A percentile compares a stretch with the other conserved stretches of the same genome.
Evolutionary conservation across 2,113 vertebrate species (phyloP).

Genomic region (Embiotoca jacksoni): DNA sequence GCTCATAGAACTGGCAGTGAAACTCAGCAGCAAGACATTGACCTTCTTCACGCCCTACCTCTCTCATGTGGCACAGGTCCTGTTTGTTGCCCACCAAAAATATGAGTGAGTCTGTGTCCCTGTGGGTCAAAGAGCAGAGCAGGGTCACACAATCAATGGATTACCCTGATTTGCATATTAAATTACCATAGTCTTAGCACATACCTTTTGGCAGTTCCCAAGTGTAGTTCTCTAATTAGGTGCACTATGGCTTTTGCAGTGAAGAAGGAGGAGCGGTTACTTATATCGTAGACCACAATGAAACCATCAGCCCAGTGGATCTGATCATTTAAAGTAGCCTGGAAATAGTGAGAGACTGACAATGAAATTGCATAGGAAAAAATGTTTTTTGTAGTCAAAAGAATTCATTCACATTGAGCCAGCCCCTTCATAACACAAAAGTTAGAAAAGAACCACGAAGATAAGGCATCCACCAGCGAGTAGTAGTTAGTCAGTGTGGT

Average conservation of each 20-base stretch:
- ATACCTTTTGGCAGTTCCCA: constrained; percentile 86
- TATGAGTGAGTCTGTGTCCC: constrained; percentile 78
- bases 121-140: constrained; percentile 54
- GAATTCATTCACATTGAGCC: too few species aligned
- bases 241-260: constrained; percentile 88
- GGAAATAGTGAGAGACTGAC: constrained; percentile 30
- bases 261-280: constrained; percentile 88
- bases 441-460: too few species aligned
- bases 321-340: constrained; percentile 83
- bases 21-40: constrained; percentile 85
- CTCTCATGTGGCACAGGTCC: constrained; percentile 90
- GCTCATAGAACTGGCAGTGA: constrained; percentile 89
- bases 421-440: too few species aligned
- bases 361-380: background rate
- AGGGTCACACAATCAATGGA: background rate
- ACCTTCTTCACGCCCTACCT: constrained; percentile 89
- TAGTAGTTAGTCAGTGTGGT: too few species aligned
- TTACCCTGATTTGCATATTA: too few species aligned
- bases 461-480: too few species aligned
- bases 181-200: background rate
- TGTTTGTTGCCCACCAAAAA: constrained; percentile 93
- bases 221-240: constrained; percentile 85
- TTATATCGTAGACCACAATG: constrained; percentile 92
- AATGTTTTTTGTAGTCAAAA: too few species aligned
- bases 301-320: constrained; percentile 92